Evolutionary conservation across 1,140 invertebrate species (phyloP).

Genomic region (Glossosoma conforme): DNA sequence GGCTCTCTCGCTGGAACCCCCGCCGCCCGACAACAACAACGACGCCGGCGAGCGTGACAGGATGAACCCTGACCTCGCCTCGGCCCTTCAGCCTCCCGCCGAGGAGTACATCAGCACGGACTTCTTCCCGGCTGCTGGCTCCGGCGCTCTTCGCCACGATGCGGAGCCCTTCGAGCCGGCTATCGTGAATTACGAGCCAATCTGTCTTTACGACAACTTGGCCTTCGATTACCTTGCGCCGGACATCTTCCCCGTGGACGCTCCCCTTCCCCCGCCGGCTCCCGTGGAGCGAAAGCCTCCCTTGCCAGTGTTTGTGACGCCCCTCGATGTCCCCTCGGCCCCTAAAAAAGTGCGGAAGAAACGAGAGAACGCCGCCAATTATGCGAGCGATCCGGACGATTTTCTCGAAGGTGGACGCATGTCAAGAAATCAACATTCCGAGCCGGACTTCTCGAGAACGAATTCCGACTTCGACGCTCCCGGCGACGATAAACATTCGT

Average conservation of each 20-base stretch:
- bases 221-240: not conserved
- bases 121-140: not conserved
- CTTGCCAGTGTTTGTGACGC: not conserved
- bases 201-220: not conserved
- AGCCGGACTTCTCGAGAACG: conserved; percentile 45
- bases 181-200: conserved; percentile 28
- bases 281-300: not conserved
- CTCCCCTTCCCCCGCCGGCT: not conserved
- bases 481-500: conserved; percentile 6
- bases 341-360: conserved; percentile 13
- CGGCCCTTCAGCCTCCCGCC: not conserved
- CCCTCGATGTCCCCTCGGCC: conserved; percentile 1
- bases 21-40: conserved; percentile 11
- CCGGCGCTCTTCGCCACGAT: conserved; percentile 14
- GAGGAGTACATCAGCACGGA: conserved; percentile 8
- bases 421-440: conserved; percentile 36
- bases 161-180: conserved; percentile 21
- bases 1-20: conserved; percentile 13
- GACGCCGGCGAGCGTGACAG: conserved; percentile 4
- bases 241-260: not conserved
- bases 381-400: conserved; percentile 1
- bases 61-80: not conserved
- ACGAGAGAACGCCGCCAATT: not conserved
- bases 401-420: conserved; percentile 2
- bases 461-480: conserved; percentile 27